Conservation (phyloP, 2,888 invertebrate species). For the Andrena haemorrhoa region DNA sequence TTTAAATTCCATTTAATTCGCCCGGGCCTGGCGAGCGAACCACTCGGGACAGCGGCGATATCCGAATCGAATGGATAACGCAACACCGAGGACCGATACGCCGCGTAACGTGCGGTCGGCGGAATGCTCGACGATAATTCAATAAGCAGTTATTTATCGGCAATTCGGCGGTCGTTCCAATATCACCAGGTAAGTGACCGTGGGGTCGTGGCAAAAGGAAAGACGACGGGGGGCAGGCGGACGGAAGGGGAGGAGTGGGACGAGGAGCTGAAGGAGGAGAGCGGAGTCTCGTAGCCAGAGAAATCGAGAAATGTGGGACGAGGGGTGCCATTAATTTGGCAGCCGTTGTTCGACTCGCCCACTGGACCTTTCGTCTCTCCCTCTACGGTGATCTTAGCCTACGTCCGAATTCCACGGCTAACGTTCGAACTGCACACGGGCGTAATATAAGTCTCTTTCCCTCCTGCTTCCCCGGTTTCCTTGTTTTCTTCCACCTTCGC, state of each 20-base stretch:
- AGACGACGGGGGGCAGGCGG: constrained; percentile 32
- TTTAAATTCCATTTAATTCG: constrained; percentile 36
- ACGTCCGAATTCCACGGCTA: constrained; percentile 73
- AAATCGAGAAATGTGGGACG: constrained; percentile 75
- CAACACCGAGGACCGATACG: constrained; percentile 26
- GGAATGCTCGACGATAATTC: constrained; percentile 72
- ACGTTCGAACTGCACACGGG: constrained; percentile 71
- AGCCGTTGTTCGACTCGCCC: constrained; percentile 78
- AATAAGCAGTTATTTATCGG: constrained; percentile 78
- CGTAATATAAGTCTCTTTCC: constrained; percentile 74
- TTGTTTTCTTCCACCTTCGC: constrained; percentile 56
- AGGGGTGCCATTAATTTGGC: constrained; percentile 79
- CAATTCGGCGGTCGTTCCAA: constrained; percentile 73
- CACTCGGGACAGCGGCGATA: constrained; percentile 23
- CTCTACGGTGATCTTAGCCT: constrained; percentile 69
- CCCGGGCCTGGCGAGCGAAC: constrained; percentile 17
- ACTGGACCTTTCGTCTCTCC: constrained; percentile 65
- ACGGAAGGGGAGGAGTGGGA: constrained; percentile 3
- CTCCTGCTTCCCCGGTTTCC: constrained; percentile 35
- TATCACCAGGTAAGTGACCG: constrained; percentile 74
- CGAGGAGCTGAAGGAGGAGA: constrained; percentile 21
- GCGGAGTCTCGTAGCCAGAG: constrained; percentile 55
- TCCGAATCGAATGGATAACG: constrained; percentile 49
- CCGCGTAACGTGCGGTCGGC: constrained; percentile 40
- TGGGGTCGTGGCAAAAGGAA: constrained; percentile 41